Conservation (phyloP, 2,797 vertebrate genomes). For the Cryptoprocta ferox region DNA sequence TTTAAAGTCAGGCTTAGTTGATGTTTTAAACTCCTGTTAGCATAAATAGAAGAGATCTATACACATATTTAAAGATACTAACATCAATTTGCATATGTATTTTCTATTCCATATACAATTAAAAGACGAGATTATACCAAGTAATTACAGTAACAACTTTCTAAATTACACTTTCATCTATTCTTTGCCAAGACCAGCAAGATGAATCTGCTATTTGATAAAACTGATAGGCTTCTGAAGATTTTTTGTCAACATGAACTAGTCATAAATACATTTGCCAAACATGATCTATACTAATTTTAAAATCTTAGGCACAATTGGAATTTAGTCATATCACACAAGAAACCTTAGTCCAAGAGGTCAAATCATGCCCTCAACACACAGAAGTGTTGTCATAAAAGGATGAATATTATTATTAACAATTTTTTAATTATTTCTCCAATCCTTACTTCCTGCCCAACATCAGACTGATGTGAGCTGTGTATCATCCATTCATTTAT, state of each 20-base stretch:
- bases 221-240: not conserved
- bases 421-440: not conserved
- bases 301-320: not conserved
- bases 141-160: not conserved
- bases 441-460: not conserved
- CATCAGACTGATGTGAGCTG: not conserved
- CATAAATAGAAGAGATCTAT: constrained; percentile 13
- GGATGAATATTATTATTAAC: not conserved
- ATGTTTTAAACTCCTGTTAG: constrained; percentile 60
- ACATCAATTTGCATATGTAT: not conserved
- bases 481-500: not conserved
- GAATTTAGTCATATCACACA: not conserved
- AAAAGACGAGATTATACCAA: not conserved
- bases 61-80: not conserved
- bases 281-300: not conserved
- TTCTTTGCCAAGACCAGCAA: not conserved
- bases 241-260: not conserved
- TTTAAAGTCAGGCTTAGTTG: constrained; percentile 28
- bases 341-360: not conserved
- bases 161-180: not conserved
- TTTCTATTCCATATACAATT: not conserved
- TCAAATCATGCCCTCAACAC: not conserved
- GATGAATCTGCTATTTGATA: not conserved
- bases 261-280: not conserved
- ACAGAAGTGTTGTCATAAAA: not conserved